Evolutionary conservation across 1,140 invertebrate species (phyloP).

Genomic region (Papilio dardanus): DNA sequence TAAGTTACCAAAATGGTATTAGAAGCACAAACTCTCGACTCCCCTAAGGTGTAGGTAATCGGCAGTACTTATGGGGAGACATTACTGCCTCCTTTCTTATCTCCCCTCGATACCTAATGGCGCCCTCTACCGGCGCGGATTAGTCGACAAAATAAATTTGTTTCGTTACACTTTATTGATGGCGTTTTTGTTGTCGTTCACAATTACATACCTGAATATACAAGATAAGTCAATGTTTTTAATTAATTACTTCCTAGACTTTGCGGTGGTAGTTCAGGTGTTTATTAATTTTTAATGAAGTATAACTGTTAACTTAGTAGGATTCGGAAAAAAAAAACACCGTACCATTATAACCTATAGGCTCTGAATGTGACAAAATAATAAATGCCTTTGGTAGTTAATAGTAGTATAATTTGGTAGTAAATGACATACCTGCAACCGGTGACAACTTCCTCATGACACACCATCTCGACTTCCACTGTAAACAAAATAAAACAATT

Average conservation of each 20-base stretch:
- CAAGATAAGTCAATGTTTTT: neutral
- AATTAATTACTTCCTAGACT: too few species aligned
- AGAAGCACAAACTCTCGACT: too few species aligned
- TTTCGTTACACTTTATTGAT: conserved; percentile 25
- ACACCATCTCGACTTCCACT: conserved; percentile 93
- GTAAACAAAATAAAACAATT: conserved; percentile 71
- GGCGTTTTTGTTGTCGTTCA: neutral
- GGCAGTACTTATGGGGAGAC: neutral
- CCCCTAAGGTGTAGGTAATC: conserved; percentile 17
- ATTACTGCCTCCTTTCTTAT: conserved; percentile 11
- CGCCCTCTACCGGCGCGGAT: conserved; percentile 1
- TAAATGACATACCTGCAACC: conserved; percentile 87
- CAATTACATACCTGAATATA: neutral
- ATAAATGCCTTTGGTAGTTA: neutral
- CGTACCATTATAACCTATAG: too few species aligned
- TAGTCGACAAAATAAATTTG: conserved; percentile 23
- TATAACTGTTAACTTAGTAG: too few species aligned
- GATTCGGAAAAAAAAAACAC: too few species aligned
- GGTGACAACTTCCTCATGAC: conserved; percentile 91
- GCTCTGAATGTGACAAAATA: neutral
- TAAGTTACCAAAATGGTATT: too few species aligned
- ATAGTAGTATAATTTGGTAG: neutral
- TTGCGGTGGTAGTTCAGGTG: too few species aligned
- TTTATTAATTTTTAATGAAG: too few species aligned
- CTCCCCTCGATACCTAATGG: conserved; percentile 25